Evolutionary conservation across 2,113 vertebrate genomes (phyloP).

Genomic region (Myotis lucifugus): DNA sequence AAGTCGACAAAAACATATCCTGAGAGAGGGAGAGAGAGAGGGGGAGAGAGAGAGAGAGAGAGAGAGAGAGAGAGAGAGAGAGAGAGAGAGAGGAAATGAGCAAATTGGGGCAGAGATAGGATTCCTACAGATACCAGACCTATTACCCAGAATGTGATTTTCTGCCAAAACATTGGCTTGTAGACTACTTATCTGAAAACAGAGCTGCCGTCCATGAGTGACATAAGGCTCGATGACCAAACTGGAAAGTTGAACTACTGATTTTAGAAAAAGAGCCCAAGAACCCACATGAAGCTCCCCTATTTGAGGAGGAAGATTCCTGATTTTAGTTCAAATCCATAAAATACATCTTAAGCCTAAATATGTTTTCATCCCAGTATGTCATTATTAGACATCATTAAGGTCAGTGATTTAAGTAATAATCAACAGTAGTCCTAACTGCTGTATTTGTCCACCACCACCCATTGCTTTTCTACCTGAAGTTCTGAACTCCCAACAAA

Average conservation of each 20-base stretch:
- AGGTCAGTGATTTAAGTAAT: neutral
- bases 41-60: too few species aligned
- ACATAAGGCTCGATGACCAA: neutral
- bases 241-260: neutral
- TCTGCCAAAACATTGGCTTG: slow-evolving; percentile 59
- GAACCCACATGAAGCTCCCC: neutral
- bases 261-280: neutral
- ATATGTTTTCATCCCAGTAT: neutral
- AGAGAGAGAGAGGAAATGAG: neutral
- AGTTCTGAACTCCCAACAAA: neutral
- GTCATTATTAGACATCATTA: neutral
- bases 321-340: neutral
- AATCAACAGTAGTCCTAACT: neutral
- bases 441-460: neutral
- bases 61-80: too few species aligned
- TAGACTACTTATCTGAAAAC: neutral
- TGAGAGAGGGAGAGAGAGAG: too few species aligned
- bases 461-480: neutral
- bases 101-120: neutral
- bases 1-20: neutral
- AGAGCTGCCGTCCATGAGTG: neutral
- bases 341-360: neutral
- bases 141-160: slow-evolving; percentile 55
- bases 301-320: neutral
- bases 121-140: neutral